Base-by-base conservation (phyloP, 2,113 vertebrate species). In the Phocoena phocoena region DNA sequence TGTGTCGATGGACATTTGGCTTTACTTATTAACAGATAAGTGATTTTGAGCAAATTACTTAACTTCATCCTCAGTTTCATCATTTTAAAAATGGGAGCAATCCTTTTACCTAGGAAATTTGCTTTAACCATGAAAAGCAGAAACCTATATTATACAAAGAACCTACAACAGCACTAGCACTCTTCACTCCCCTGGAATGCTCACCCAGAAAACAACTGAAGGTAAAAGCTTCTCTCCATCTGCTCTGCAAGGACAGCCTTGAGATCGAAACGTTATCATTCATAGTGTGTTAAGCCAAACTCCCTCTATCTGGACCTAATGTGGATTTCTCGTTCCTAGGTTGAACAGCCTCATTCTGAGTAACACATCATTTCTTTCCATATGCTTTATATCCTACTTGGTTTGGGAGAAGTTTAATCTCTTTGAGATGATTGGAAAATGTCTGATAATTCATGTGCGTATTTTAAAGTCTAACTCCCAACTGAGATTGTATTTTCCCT, bases 391-490 rank as follows among this genome's bases (percentile, higher is more conserved):
- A 53, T 38, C 15, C 17, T 3, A 60, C 14, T 71, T 55, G 8
- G 1, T 31, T 47, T 92, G 28, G 18, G 25, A 47, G 21, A 31
- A n/a, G 9, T 5, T 91, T 85, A 9, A 3, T 62, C 3, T 62
- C 10, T 70, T 76, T 90, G 33, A 58, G 11, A 71, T 58, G 9
- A 62, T 23, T 55, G 81, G 20, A 81, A 71, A 85, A 86, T 44
- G 6, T 31, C 60, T 80, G 33, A 44, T 8, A 53, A 2, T 47
- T 73, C 31, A 73, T 28, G 3, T 41, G 6, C 12, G 28, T 58
- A 68, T 31, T 44, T 92, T 93, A 71, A 83, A 95, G 58, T 77
- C 18, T 38, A 83, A n/a, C 17, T 60, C 20, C 67, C 2, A 94
- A 28, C 0, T n/a, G 0, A 80, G 12, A 41, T 17, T 60, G 1